A percentile compares a stretch with the other conserved stretches of the same genome.
phyloP scores from a whole-genome alignment of 2,797 vertebrate genomes.

The Tokudaia muenninki region DNA sequence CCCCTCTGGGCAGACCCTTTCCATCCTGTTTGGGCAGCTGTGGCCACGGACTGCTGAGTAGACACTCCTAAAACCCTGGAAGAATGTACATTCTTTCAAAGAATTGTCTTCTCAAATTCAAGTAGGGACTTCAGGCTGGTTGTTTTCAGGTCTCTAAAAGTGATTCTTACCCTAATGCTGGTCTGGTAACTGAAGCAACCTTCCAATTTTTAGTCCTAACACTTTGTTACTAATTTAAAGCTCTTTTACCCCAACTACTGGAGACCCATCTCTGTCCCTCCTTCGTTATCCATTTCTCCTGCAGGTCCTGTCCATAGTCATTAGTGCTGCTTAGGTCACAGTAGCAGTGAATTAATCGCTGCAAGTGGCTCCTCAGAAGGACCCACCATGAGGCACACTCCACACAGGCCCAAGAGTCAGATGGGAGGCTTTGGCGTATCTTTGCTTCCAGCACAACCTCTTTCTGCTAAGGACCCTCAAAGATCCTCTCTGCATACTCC shows the following conservation, averaged over 20 bases:
- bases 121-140: neutral
- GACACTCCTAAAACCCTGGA: neutral
- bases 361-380: neutral
- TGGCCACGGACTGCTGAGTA: neutral
- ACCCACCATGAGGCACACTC: neutral
- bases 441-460: neutral
- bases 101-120: neutral
- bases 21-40: neutral
- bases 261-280: too few species aligned
- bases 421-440: neutral
- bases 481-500: neutral
- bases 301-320: neutral
- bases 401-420: neutral
- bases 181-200: neutral
- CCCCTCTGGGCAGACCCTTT: neutral
- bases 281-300: too few species aligned
- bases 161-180: too few species aligned
- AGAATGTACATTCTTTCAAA: neutral
- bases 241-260: neutral
- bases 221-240: neutral
- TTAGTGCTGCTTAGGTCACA: neutral
- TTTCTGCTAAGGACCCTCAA: too few species aligned
- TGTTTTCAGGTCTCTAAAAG: neutral
- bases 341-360: neutral
- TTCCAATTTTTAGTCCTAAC: neutral